These are phyloP conservation scores for Periplaneta americana DNA, from an alignment of 1,140 invertebrate genomes.

Conservation along the genomic window DNA sequence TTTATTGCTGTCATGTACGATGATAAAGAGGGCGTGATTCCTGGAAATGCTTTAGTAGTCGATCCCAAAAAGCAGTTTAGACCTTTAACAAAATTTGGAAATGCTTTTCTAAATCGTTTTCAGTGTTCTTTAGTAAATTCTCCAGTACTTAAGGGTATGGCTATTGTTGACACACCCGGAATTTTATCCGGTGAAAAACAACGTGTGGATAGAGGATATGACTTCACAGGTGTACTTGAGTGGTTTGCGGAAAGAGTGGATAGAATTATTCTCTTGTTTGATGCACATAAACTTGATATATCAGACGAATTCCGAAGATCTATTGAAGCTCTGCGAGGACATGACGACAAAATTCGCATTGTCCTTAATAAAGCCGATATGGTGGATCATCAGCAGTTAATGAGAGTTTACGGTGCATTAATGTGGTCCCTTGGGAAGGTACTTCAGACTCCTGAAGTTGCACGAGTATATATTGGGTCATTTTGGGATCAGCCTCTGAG, in stretches of 20 bases:
- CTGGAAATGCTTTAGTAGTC: slow-evolving; percentile 97
- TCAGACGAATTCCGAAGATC: slow-evolving; percentile 95
- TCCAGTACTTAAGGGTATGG: slow-evolving; percentile 85
- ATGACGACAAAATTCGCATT: slow-evolving; percentile 98
- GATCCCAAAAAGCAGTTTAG: slow-evolving; percentile 96
- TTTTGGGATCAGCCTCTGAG: slow-evolving; percentile 96
- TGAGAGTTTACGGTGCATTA: slow-evolving; percentile 96
- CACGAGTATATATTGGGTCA: slow-evolving; percentile 94
- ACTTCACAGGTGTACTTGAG: slow-evolving; percentile 95
- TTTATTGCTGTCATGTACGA: slow-evolving; percentile 97
- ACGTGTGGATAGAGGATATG: slow-evolving; percentile 93
- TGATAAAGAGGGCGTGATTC: slow-evolving; percentile 89
- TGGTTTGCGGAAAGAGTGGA: slow-evolving; percentile 99
- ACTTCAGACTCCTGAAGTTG: slow-evolving; percentile 96
- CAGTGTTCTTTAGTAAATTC: slow-evolving; percentile 86
- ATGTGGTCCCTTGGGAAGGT: slow-evolving; percentile 98
- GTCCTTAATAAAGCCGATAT: slow-evolving; percentile 98
- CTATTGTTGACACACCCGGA: slow-evolving; percentile 96
- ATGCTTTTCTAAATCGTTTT: slow-evolving; percentile 94
- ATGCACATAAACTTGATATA: slow-evolving; percentile 98
- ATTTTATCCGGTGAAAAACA: slow-evolving; percentile 94
- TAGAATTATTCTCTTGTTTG: slow-evolving; percentile 96
- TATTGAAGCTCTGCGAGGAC: slow-evolving; percentile 89
- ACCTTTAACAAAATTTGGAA: slow-evolving; percentile 94
- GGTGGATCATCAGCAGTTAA: slow-evolving; percentile 97